Conservation (phyloP, 1,140 invertebrate species). For the Aleiodes sp. region DNA sequence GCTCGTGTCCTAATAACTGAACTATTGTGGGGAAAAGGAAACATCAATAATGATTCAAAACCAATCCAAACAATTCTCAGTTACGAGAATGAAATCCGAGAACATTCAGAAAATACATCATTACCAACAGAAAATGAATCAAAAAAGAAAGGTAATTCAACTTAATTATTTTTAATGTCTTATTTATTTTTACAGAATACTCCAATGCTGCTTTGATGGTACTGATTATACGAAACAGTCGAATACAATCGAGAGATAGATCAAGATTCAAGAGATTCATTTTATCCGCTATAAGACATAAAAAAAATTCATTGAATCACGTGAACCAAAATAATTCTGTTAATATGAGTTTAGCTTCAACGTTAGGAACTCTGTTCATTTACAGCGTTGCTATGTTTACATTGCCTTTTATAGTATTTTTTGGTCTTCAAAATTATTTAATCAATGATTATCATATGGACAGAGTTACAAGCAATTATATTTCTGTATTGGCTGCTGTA, state of each 20-base stretch:
- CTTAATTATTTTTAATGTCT: conserved; percentile 42
- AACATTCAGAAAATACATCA: conserved; percentile 50
- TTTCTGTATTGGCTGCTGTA: conserved; percentile 79
- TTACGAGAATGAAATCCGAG: conserved; percentile 70
- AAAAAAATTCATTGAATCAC: background rate
- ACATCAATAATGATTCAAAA: conserved; percentile 73
- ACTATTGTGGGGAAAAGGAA: conserved; percentile 81
- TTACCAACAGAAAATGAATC: conserved; percentile 32
- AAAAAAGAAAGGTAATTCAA: conserved; percentile 57
- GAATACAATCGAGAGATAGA: conserved; percentile 55
- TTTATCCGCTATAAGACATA: conserved; percentile 31
- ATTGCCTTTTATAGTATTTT: conserved; percentile 80
- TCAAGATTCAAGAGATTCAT: conserved; percentile 45
- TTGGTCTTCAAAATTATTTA: conserved; percentile 72
- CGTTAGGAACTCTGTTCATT: conserved; percentile 75
- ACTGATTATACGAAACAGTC: conserved; percentile 59
- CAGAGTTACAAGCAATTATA: conserved; percentile 73
- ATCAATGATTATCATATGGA: conserved; percentile 71
- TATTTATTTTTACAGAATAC: conserved; percentile 56
- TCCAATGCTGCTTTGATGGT: conserved; percentile 50
- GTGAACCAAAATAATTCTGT: background rate
- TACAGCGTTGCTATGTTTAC: conserved; percentile 86
- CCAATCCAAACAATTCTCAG: conserved; percentile 74
- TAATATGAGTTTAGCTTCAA: conserved; percentile 43
- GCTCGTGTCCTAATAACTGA: conserved; percentile 82